phyloP scores from a whole-genome alignment of 2,797 vertebrate species.

The Bradypodion pumilum region DNA sequence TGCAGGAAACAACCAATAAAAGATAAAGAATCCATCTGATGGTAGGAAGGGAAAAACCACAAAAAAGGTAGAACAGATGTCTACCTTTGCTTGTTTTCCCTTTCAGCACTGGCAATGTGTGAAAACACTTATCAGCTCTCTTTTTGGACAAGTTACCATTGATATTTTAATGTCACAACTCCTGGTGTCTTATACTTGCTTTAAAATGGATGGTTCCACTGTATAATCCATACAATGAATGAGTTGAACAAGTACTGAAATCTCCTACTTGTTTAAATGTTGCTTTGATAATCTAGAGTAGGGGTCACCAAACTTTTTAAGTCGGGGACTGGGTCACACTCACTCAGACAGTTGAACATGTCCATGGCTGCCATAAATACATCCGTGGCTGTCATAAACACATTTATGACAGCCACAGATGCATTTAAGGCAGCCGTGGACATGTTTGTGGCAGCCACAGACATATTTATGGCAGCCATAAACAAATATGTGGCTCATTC shows the following conservation, averaged over 20 bases:
- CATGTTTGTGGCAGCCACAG: no score
- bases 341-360: no score
- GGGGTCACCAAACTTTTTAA: no score
- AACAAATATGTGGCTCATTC: no score
- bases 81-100: neutral
- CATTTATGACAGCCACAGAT: no score
- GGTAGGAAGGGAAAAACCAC: neutral
- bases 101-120: neutral
- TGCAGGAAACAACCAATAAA: neutral
- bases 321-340: no score
- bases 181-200: neutral
- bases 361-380: no score
- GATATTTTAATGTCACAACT: neutral
- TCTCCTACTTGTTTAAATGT: neutral
- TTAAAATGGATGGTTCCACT: neutral
- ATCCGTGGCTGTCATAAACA: no score
- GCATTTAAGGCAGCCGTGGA: no score
- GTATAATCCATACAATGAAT: neutral
- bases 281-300: neutral
- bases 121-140: neutral
- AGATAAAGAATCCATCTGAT: neutral
- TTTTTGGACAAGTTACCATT: neutral
- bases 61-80: neutral
- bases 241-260: neutral
- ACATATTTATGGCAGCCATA: no score